Evolutionary conservation across 2,797 vertebrate genomes (phyloP).

Genomic region (Pipistrellus pygmaeus): DNA sequence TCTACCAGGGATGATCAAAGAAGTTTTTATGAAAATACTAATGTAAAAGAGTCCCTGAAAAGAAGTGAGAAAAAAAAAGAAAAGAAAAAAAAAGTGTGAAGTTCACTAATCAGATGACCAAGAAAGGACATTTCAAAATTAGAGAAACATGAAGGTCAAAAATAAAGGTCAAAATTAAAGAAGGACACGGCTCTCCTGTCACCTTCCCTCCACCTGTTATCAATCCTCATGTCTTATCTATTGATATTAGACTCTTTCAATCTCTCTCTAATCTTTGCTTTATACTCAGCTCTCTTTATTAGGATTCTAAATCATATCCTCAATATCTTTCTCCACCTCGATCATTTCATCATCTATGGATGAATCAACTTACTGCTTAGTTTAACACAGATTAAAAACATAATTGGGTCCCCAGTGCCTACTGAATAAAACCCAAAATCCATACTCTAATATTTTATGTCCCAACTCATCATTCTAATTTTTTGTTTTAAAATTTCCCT

Average conservation of each 20-base stretch:
- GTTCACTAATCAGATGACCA: background rate
- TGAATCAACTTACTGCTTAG: background rate
- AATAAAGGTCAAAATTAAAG: background rate
- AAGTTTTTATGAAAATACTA: background rate
- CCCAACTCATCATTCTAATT: background rate
- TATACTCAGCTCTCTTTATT: background rate
- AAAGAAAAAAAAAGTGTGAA: no score
- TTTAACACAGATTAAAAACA: background rate
- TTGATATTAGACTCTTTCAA: background rate
- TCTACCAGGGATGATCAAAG: background rate
- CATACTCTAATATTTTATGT: background rate
- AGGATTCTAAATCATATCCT: background rate
- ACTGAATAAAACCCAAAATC: background rate
- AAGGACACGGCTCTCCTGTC: background rate
- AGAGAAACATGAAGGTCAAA: background rate
- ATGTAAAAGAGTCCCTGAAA: background rate
- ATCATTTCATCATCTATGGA: background rate
- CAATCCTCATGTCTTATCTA: background rate
- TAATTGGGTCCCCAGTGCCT: background rate
- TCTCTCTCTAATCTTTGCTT: background rate
- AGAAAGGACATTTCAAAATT: background rate
- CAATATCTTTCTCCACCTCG: background rate
- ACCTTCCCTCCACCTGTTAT: accelerated
- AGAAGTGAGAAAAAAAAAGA: background rate
- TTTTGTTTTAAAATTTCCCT: background rate